Base-by-base conservation (phyloP, 1,140 invertebrate species). In the Magallana angulata region DNA sequence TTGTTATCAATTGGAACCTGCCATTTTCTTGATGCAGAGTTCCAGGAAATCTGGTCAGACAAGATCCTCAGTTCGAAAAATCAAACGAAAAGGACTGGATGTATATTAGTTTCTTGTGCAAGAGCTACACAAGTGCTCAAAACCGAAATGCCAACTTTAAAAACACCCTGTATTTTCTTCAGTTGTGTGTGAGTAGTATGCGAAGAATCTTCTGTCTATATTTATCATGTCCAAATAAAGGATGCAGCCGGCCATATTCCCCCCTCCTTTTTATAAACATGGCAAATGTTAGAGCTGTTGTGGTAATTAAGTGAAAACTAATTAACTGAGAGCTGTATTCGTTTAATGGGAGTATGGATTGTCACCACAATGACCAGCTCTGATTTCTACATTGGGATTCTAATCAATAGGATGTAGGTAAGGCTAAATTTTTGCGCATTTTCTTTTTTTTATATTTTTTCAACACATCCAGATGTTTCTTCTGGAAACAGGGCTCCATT, bases 221-320 rank as follows among this genome's bases (percentile, higher is more conserved):
- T 76, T 76, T 76, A 76, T 76, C 68, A 76, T 76, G 68, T 76
- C 68, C 68, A 76, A 76, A 76, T 76, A 76, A 76, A 76, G 68
- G 68, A 76, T 76, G 68, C 68, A 76, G 68, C 24, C 68, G 68
- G 68, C 68, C 68, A 76, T 76, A 76, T 76, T 76, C 68, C 68
- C 68, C 68, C 68, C 68, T 76, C 68, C 36, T 48, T 76, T 76
- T 76, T 76, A 76, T 76, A 76, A 76, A 76, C 68, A 76, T 76
- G 68, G 68, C 18, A 76, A 76, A 76, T 76, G 68, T 76, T 76
- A 30, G 9, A 76, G 24, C 68, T 1, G 68, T 76, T 76, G 68
- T 76, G 24, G 68, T 76, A 76, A 76, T 76, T 76, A 76, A 76
- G 68, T 76, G 68, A 76, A 76, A 76, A 36, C 24, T 76, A 76